These are phyloP conservation scores for Nannospalax galili DNA, from an alignment of 2,113 vertebrate species.

Conservation along the genomic window DNA sequence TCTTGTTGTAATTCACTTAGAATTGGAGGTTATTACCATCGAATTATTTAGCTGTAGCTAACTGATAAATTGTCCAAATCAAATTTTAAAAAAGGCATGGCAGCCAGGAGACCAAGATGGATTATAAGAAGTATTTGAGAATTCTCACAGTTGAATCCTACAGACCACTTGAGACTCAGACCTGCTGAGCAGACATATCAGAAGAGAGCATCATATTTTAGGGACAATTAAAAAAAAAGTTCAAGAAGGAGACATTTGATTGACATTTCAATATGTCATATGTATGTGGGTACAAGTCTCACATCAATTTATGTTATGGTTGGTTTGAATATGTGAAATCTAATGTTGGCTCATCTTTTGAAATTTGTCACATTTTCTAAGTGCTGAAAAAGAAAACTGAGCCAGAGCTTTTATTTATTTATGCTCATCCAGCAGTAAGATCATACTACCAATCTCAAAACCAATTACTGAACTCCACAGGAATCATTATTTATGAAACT, in stretches of 20 bases:
- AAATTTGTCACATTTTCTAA: constrained; percentile 50
- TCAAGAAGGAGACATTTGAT: neutral
- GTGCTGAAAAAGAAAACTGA: constrained; percentile 34
- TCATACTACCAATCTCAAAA: constrained; percentile 45
- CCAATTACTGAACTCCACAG: constrained; percentile 13
- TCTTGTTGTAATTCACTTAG: neutral
- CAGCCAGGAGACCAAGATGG: neutral
- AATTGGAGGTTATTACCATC: neutral
- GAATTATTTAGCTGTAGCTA: neutral
- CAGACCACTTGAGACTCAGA: neutral
- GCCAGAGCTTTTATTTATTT: constrained; percentile 19
- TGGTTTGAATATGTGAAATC: constrained; percentile 37
- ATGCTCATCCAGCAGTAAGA: constrained; percentile 34
- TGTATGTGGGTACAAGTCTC: neutral
- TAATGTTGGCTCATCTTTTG: constrained; percentile 18
- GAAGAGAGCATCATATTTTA: neutral
- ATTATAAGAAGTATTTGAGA: neutral
- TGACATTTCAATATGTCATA: neutral
- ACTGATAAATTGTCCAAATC: neutral
- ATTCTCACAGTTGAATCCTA: neutral
- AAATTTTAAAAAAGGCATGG: neutral
- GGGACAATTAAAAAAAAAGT: constrained; percentile 8
- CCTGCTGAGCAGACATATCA: neutral
- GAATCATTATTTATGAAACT: constrained; percentile 38
- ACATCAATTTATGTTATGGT: constrained; percentile 12